Evolutionary conservation across 2,888 invertebrate species (phyloP).

Genomic region (Perdita meconis): DNA sequence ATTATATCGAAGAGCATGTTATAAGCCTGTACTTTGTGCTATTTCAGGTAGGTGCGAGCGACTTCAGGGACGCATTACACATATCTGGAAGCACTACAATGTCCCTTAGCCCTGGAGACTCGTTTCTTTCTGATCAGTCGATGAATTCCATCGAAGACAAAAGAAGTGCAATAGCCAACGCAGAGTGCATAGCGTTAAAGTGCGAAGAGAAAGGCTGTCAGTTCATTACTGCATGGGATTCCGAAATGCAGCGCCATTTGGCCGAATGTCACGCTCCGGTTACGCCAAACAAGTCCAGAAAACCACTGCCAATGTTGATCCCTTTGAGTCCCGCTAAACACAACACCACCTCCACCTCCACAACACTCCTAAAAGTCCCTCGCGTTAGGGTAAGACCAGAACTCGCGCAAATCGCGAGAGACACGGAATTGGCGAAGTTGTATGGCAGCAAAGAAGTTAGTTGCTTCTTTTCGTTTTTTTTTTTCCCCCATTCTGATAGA

Average conservation of each 20-base stretch:
- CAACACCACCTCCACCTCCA: slow-evolving; percentile 59
- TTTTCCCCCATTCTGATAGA: neutral
- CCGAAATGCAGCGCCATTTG: slow-evolving; percentile 85
- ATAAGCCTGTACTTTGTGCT: slow-evolving; percentile 2
- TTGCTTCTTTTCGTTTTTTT: neutral
- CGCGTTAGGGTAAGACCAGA: slow-evolving; percentile 81
- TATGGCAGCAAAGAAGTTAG: slow-evolving; percentile 78
- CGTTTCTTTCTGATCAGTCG: slow-evolving; percentile 61
- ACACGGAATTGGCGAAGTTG: slow-evolving; percentile 79
- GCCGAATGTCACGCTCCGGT: slow-evolving; percentile 76
- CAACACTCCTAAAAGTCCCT: slow-evolving; percentile 79
- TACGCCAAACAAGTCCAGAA: slow-evolving; percentile 72
- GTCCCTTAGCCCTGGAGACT: slow-evolving; percentile 51
- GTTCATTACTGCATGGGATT: slow-evolving; percentile 86
- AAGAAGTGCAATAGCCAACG: slow-evolving; percentile 77
- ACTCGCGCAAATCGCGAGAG: slow-evolving; percentile 80
- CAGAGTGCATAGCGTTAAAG: slow-evolving; percentile 85
- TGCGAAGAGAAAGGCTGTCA: slow-evolving; percentile 85
- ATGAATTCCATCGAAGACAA: slow-evolving; percentile 67
- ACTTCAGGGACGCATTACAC: slow-evolving; percentile 73
- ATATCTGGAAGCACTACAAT: slow-evolving; percentile 53
- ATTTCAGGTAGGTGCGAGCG: slow-evolving; percentile 80
- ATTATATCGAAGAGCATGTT: neutral
- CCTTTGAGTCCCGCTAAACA: slow-evolving; percentile 75
- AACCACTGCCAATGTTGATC: slow-evolving; percentile 81